These are phyloP conservation scores for Lordiphosa collinella DNA, from an alignment of 1,140 invertebrate species.

Conservation along the genomic window DNA sequence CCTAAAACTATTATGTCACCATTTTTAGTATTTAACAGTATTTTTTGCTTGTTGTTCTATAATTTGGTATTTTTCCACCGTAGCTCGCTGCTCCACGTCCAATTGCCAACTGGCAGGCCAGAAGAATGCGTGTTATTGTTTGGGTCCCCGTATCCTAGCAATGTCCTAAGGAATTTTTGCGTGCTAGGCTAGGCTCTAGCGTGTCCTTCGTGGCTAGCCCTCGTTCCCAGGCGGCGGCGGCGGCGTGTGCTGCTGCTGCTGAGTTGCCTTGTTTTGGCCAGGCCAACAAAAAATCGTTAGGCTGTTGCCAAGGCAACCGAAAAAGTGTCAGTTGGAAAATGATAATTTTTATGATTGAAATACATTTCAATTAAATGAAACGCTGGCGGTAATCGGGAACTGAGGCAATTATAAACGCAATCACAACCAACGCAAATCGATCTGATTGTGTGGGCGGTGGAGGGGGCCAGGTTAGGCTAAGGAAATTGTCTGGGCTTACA, in stretches of 20 bases:
- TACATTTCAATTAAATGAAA: slow-evolving; percentile 59
- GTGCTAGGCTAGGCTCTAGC: slow-evolving; percentile 31
- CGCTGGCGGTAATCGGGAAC: slow-evolving; percentile 36
- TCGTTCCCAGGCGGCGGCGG: slow-evolving; percentile 18
- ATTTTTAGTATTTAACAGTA: slow-evolving; percentile 28
- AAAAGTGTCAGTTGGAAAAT: slow-evolving; percentile 1
- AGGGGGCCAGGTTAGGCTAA: slow-evolving; percentile 9
- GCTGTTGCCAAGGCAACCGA: slow-evolving; percentile 51
- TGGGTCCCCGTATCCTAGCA: slow-evolving; percentile 74
- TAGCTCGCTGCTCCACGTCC: slow-evolving; percentile 50
- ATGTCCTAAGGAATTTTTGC: slow-evolving; percentile 60
- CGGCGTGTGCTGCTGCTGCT: slow-evolving; percentile 6
- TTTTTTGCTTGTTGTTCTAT: slow-evolving; percentile 11
- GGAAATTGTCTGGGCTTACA: slow-evolving; percentile 47
- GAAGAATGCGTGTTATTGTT: slow-evolving; percentile 72
- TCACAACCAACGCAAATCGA: slow-evolving; percentile 50
- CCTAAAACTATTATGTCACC: slow-evolving; percentile 53
- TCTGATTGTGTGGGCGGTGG: slow-evolving; percentile 20
- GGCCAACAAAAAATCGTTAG: slow-evolving; percentile 61
- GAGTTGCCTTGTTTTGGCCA: slow-evolving; percentile 52
- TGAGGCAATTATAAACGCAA: slow-evolving; percentile 56
- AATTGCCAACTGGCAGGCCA: slow-evolving; percentile 65
- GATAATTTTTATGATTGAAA: neutral
- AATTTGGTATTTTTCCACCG: slow-evolving; percentile 22
- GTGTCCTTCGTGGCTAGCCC: slow-evolving; percentile 51